Conservation (phyloP, 1,140 invertebrate species). For the Aphaenogaster ashmeadi region DNA sequence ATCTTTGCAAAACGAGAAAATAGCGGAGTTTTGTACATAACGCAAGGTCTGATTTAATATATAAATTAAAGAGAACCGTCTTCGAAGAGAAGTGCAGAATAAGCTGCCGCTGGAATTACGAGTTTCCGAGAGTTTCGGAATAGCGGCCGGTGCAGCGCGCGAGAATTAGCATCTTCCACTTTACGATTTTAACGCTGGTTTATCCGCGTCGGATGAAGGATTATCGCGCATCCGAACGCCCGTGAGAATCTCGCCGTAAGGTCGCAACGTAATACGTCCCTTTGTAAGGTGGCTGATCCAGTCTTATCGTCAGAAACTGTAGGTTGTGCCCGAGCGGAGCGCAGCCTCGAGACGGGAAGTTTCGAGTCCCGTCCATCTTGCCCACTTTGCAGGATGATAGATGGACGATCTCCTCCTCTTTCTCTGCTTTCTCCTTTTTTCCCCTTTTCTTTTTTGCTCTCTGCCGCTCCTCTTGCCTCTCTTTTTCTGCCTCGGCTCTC, state of each 20-base stretch:
- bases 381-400: slow-evolving; percentile 79
- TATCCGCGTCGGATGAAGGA: slow-evolving; percentile 72
- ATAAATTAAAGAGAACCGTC: slow-evolving; percentile 56
- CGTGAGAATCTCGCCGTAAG: slow-evolving; percentile 73
- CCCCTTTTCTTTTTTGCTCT: slow-evolving; percentile 36
- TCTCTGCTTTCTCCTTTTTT: slow-evolving; percentile 1
- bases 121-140: slow-evolving; percentile 53
- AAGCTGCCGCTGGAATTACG: slow-evolving; percentile 28
- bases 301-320: slow-evolving; percentile 75
- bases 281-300: slow-evolving; percentile 74
- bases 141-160: neutral
- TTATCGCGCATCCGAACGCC: slow-evolving; percentile 70
- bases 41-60: slow-evolving; percentile 36
- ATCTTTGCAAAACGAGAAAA: slow-evolving; percentile 13
- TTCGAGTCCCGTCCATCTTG: slow-evolving; percentile 76
- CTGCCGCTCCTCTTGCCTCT: slow-evolving; percentile 37
- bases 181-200: slow-evolving; percentile 63
- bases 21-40: neutral
- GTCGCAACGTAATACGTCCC: slow-evolving; percentile 75
- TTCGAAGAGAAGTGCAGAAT: neutral
- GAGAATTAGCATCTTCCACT: slow-evolving; percentile 56
- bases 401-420: slow-evolving; percentile 71
- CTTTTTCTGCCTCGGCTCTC: slow-evolving; percentile 39
- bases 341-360: slow-evolving; percentile 58
- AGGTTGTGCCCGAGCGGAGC: slow-evolving; percentile 60